Conservation (phyloP, 2,113 vertebrate species). For the Tauraco erythrolophus region DNA sequence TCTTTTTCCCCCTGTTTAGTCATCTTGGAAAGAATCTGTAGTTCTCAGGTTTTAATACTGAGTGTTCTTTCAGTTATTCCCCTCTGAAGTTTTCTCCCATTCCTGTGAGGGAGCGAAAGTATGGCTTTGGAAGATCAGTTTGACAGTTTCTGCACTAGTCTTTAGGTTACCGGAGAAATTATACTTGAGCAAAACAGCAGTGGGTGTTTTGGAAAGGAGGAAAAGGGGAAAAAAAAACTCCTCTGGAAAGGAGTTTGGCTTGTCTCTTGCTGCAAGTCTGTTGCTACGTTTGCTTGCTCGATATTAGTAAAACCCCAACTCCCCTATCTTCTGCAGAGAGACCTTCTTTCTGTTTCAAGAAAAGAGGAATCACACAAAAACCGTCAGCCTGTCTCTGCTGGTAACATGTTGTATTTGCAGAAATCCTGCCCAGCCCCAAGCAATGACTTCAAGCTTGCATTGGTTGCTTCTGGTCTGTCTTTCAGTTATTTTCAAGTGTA, state of each 20-base stretch:
- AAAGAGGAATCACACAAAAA: not conserved
- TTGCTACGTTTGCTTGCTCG: not conserved
- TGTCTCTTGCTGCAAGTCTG: not conserved
- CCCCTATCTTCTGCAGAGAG: not conserved
- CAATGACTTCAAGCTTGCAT: not conserved
- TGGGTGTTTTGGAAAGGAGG: not conserved
- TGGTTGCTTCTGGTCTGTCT: not conserved
- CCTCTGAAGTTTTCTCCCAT: not conserved
- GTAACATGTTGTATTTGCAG: not conserved
- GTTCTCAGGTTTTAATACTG: not conserved
- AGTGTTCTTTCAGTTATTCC: not conserved
- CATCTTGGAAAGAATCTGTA: not conserved
- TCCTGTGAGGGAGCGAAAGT: not conserved
- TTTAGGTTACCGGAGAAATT: not conserved
- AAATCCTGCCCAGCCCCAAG: not conserved
- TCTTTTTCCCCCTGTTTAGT: accelerated
- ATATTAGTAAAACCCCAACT: not conserved
- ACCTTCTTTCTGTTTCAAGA: not conserved
- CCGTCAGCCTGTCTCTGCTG: not conserved
- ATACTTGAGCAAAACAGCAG: not conserved
- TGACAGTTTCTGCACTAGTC: not conserved
- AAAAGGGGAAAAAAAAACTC: not conserved
- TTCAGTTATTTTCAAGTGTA: not conserved
- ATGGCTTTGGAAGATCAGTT: not conserved
- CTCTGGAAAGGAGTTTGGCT: not conserved